A percentile compares a stretch with the other conserved stretches of the same genome.
These are phyloP conservation scores for Marisa cornuarietis DNA, from an alignment of 1,140 invertebrate genomes.

Conservation along the genomic window DNA sequence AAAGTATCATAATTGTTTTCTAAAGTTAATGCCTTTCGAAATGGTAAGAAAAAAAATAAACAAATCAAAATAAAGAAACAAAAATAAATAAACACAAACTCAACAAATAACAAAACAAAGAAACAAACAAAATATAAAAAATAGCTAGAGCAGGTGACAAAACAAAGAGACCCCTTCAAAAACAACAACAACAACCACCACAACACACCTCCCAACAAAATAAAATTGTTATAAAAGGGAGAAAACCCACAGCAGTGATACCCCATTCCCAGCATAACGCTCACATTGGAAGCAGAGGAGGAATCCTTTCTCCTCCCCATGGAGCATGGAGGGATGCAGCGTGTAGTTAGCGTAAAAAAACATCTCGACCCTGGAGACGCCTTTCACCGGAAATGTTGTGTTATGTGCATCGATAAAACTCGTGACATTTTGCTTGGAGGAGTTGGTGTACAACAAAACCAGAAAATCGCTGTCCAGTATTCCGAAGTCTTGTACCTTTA, in stretches of 20 bases:
- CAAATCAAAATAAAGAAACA: too few relatives aligned
- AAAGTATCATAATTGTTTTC: too few relatives aligned
- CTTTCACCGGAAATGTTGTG: background rate
- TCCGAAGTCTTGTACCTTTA: background rate
- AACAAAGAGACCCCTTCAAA: too few relatives aligned
- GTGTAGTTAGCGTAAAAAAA: slow-evolving; percentile 11
- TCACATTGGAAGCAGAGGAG: slow-evolving; percentile 17
- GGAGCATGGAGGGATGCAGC: background rate
- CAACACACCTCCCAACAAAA: too few relatives aligned
- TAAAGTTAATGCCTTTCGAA: too few relatives aligned
- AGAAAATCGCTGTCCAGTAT: background rate
- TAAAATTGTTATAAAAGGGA: too few relatives aligned
- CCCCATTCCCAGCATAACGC: background rate
- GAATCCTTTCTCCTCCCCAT: slow-evolving; percentile 14
- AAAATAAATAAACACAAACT: too few relatives aligned
- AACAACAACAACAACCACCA: too few relatives aligned
- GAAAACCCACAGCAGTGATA: background rate
- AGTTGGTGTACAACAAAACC: background rate
- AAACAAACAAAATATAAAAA: too few relatives aligned
- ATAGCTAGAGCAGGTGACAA: too few relatives aligned
- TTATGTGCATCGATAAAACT: background rate
- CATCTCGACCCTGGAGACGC: background rate
- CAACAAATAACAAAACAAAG: too few relatives aligned
- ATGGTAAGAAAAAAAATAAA: too few relatives aligned
- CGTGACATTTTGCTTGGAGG: background rate